A percentile compares a stretch with the other conserved stretches of the same genome.
These are phyloP conservation scores for Chloropsis hardwickii DNA, from an alignment of 2,113 vertebrate genomes.

Conservation along the genomic window DNA sequence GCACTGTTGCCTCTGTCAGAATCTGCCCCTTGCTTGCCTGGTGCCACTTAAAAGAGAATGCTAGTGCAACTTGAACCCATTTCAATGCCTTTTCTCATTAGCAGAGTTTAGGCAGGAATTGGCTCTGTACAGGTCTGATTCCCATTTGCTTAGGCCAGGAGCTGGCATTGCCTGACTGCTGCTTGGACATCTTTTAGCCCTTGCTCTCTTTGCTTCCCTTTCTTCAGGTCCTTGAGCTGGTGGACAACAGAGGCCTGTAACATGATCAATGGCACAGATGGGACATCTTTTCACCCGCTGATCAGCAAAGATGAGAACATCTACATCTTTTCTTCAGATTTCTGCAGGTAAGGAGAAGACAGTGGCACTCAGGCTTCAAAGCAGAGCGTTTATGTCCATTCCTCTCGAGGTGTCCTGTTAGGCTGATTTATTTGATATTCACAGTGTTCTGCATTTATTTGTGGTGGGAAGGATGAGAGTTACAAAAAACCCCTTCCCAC, in stretches of 20 bases:
- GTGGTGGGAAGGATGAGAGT: neutral
- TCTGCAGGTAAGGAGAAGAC: slow-evolving; percentile 85
- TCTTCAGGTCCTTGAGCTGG: slow-evolving; percentile 81
- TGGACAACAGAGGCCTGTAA: slow-evolving; percentile 88
- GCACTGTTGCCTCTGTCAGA: neutral
- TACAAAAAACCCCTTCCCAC: neutral
- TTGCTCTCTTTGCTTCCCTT: neutral
- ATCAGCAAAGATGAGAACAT: slow-evolving; percentile 83
- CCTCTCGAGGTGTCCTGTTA: neutral
- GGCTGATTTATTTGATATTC: neutral
- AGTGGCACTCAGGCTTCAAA: neutral
- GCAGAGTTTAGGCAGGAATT: neutral
- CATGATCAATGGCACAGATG: slow-evolving; percentile 97
- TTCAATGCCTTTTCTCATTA: neutral
- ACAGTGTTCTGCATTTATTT: neutral
- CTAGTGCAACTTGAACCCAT: neutral
- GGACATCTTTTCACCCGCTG: slow-evolving; percentile 87
- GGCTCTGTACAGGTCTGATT: neutral
- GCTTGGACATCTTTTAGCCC: neutral
- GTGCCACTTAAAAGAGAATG: neutral
- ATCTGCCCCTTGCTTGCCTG: neutral
- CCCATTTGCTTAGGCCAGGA: neutral
- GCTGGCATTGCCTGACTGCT: neutral
- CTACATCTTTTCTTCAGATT: slow-evolving; percentile 91
- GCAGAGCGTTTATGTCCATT: accelerated